A percentile compares a stretch with the other conserved stretches of the same genome.
These are phyloP conservation scores for Pheucticus melanocephalus DNA, from an alignment of 2,113 vertebrate genomes.

Conservation along the genomic window DNA sequence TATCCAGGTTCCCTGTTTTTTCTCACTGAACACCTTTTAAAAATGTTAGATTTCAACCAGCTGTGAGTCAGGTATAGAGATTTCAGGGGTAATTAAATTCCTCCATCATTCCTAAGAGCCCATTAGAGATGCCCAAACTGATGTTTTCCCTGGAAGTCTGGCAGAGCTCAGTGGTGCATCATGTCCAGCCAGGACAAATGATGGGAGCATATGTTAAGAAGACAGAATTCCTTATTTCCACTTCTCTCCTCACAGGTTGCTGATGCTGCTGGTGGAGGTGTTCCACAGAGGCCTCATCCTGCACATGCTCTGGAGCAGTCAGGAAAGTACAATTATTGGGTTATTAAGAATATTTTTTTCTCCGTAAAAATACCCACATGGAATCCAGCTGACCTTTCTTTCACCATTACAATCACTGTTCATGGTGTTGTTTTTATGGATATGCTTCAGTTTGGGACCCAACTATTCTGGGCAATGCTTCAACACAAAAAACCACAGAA, in stretches of 20 bases:
- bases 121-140: background rate
- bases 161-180: background rate
- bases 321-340: background rate
- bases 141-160: background rate
- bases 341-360: background rate
- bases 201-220: background rate
- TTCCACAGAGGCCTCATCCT: background rate
- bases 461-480: background rate
- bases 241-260: background rate
- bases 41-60: background rate
- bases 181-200: background rate
- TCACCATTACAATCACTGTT: background rate
- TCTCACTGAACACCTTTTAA: background rate
- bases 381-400: background rate
- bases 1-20: fast-evolving
- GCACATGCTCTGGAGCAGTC: background rate
- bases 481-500: background rate
- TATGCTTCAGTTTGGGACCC: background rate
- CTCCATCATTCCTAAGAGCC: background rate
- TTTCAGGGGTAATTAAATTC: background rate
- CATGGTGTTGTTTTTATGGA: background rate
- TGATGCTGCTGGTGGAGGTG: background rate
- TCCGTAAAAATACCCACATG: background rate
- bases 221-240: background rate
- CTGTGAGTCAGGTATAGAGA: background rate